Conservation (phyloP, 1,140 invertebrate genomes). For the Leptinotarsa defecta region DNA sequence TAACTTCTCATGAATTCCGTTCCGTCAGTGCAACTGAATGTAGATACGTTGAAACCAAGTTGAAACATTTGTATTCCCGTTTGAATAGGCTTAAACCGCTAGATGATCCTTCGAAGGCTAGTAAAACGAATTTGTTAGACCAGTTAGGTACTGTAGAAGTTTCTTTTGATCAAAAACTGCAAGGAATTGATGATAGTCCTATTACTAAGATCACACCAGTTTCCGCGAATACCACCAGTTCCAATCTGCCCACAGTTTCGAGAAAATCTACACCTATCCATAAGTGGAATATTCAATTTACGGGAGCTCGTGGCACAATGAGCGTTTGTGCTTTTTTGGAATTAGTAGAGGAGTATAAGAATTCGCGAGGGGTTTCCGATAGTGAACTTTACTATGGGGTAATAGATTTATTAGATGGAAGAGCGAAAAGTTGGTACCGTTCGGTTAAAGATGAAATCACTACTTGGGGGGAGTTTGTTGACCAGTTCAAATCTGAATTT, state of each 20-base stretch:
- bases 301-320: background rate
- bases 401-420: background rate
- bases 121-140: background rate
- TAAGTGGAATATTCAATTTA: slow-evolving; percentile 1
- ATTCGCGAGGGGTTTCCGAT: background rate
- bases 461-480: too few species aligned
- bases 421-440: too few species aligned
- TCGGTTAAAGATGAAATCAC: too few species aligned
- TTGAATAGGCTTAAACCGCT: background rate
- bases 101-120: background rate
- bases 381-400: background rate
- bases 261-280: background rate
- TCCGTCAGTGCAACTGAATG: too few species aligned
- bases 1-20: background rate
- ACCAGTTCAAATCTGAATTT: too few species aligned
- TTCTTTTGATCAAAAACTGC: background rate
- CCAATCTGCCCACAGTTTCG: background rate
- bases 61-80: too few species aligned
- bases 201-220: background rate
- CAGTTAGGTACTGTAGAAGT: background rate
- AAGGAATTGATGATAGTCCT: background rate
- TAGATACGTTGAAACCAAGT: too few species aligned
- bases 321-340: background rate
- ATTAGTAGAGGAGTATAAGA: background rate
- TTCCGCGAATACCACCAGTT: background rate